These are phyloP conservation scores for Sturmia bella DNA, from an alignment of 2,888 invertebrate species.

Conservation along the genomic window DNA sequence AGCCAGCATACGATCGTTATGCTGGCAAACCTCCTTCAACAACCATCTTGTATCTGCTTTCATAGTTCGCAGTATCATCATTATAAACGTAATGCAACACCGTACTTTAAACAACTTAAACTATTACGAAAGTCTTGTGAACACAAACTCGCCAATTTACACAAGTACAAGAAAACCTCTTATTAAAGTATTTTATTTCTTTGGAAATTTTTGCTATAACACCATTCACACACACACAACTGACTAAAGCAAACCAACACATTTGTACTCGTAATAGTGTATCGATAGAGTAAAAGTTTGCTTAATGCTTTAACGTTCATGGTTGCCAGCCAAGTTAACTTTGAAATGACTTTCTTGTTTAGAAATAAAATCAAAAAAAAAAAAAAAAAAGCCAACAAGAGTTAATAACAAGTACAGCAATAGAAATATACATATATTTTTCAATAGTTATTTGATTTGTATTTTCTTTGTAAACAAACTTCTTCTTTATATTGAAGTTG, in stretches of 20 bases:
- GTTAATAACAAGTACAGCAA: slow-evolving; percentile 3
- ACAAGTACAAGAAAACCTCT: slow-evolving; percentile 49
- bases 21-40: too few species aligned
- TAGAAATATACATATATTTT: slow-evolving; percentile 27
- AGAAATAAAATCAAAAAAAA: not conserved
- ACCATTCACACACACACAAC: not conserved
- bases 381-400: not conserved
- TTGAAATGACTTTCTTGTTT: slow-evolving; percentile 38
- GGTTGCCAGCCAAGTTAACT: slow-evolving; percentile 38
- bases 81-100: slow-evolving; percentile 49
- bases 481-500: not conserved
- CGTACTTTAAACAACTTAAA: slow-evolving; percentile 66
- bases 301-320: slow-evolving; percentile 49
- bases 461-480: not conserved
- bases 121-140: slow-evolving; percentile 56
- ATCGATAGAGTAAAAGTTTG: slow-evolving; percentile 20
- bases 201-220: slow-evolving; percentile 52
- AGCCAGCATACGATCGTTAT: too few species aligned
- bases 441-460: slow-evolving; percentile 36
- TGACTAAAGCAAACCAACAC: too few species aligned
- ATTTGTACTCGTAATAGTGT: slow-evolving; percentile 3
- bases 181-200: slow-evolving; percentile 60
- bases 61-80: slow-evolving; percentile 1
- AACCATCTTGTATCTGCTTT: too few species aligned
- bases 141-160: slow-evolving; percentile 57